These are phyloP conservation scores for Pygoscelis adeliae DNA, from an alignment of 2,113 vertebrate species.

Conservation along the genomic window DNA sequence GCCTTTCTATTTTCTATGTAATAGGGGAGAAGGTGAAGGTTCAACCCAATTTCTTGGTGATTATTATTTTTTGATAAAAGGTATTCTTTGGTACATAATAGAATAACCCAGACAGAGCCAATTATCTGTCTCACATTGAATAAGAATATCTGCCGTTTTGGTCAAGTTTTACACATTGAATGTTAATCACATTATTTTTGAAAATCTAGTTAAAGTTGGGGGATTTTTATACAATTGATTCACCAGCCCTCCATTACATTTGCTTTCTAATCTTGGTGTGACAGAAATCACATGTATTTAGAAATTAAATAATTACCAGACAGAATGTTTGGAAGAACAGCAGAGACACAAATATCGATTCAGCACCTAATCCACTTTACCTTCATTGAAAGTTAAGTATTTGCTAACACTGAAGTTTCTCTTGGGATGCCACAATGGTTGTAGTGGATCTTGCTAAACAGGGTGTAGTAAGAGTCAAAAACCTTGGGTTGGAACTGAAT, in stretches of 20 bases:
- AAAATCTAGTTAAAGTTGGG: background rate
- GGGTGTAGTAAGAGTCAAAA: background rate
- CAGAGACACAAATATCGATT: background rate
- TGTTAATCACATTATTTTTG: background rate
- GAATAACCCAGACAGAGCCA: slow-evolving; percentile 27
- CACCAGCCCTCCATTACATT: background rate
- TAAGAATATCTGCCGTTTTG: slow-evolving; percentile 16
- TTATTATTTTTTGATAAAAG: slow-evolving; percentile 44
- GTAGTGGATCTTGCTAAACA: background rate
- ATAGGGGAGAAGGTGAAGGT: slow-evolving; percentile 19
- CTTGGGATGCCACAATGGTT: background rate
- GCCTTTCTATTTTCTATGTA: background rate
- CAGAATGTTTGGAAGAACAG: background rate
- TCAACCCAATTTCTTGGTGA: slow-evolving; percentile 36
- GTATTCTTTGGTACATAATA: slow-evolving; percentile 33
- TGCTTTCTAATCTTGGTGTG: background rate
- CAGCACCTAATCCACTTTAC: background rate
- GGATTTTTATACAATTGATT: background rate
- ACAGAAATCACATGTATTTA: background rate
- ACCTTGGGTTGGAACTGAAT: background rate
- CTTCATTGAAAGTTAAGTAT: background rate
- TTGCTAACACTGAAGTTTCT: background rate
- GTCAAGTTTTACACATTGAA: background rate
- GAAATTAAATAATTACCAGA: background rate
- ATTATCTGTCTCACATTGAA: slow-evolving; percentile 34